Base-by-base conservation (phyloP, 2,888 invertebrate species). In the Leptopilina syphax region DNA sequence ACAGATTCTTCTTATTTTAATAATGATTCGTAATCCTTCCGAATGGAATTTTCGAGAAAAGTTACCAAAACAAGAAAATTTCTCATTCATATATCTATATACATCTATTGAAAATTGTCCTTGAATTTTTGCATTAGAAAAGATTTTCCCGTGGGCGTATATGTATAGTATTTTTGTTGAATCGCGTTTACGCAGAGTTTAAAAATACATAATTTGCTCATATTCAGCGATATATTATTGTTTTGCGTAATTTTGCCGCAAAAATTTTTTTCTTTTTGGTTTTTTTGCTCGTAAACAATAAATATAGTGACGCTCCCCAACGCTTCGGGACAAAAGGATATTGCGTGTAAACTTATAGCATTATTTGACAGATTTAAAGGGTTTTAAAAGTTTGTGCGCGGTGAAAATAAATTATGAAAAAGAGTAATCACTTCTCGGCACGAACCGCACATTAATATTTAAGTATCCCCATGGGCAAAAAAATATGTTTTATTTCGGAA, bases 21-120 rank as follows among this genome's bases (percentile, higher is more conserved):
- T 47, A 13, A n/a, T 47, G 50, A n/a, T 50, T 24, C 68, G 50
- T 54, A 47, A 68, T 68, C 2, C 10, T 18, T 18, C 18, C 18
- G 18, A 18, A 18, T 18, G 18, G 68, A 68, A 18, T 68, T 68
- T 68, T 68, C 68, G 68, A 68, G 68, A 68, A 68, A 68, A 68
- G 12, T 50, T 10, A 44, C 44, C 7, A 44, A 44, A 2, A 47
- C 47, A 18, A 18, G 47, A 41, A 44, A 18, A 68, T 47, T 44
- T 68, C 18, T 10, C 24, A 47, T n/a, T 7, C 10, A 47, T 44
- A 18, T 68, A 41, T 68, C n/a, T 41, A 10, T 18, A 44, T 44
- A 8, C 44, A 44, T 44, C 34, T 34, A 34, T 34, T 34, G 34
- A 34, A 34, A 34, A 34, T 34, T 34, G 34, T 34, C 34, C 34